phyloP scores from a whole-genome alignment of 2,888 invertebrate genomes.

The Nomada ferruginata region DNA sequence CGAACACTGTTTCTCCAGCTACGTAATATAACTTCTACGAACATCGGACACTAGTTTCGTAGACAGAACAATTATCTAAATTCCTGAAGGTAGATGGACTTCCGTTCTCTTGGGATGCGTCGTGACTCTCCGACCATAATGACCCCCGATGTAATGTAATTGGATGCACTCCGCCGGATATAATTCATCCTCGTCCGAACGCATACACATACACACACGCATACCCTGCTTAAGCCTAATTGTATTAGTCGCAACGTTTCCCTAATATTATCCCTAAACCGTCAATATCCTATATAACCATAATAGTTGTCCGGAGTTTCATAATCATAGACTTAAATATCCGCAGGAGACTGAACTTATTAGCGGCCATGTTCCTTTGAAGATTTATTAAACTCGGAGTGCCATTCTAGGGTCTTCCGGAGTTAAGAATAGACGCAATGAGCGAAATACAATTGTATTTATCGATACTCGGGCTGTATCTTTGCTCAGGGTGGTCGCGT shows the following conservation, averaged over 20 bases:
- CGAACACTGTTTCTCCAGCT: not conserved
- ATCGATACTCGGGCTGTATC: not conserved
- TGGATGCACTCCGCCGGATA: slow-evolving; percentile 43
- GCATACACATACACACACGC: not conserved
- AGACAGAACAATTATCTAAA: slow-evolving; percentile 34
- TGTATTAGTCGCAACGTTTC: slow-evolving; percentile 21
- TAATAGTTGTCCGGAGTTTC: not conserved
- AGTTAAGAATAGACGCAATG: not conserved
- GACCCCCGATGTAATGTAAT: slow-evolving; percentile 48
- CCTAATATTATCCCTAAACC: not conserved
- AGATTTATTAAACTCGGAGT: not conserved
- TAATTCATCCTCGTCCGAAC: slow-evolving; percentile 42
- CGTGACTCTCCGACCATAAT: slow-evolving; percentile 25
- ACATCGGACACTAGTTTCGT: slow-evolving; percentile 39
- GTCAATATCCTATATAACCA: not conserved
- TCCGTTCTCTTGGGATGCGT: slow-evolving; percentile 43
- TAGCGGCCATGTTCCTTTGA: not conserved
- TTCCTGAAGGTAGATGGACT: slow-evolving; percentile 39
- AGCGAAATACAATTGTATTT: too few species aligned
- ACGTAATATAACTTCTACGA: not conserved
- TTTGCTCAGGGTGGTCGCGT: too few species aligned
- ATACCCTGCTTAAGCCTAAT: slow-evolving; percentile 33
- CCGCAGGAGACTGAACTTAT: too few species aligned
- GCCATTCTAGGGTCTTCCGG: not conserved
- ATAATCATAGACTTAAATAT: not conserved